Conservation (phyloP, 2,797 vertebrate genomes). For the Halcyon smyrnensis region DNA sequence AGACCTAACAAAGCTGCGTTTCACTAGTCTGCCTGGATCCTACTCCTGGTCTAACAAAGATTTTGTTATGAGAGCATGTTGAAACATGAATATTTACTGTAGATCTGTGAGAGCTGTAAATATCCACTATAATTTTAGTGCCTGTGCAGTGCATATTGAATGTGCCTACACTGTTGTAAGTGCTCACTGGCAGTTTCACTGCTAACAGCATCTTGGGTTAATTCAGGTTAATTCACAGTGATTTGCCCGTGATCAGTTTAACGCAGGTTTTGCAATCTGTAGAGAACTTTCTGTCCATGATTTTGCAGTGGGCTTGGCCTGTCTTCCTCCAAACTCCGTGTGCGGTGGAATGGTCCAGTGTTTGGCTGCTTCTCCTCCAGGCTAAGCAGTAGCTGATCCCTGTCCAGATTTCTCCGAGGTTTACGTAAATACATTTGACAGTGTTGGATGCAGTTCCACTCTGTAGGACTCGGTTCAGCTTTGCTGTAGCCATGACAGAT, state of each 20-base stretch:
- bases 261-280: background rate
- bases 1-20: background rate
- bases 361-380: background rate
- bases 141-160: background rate
- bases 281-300: background rate
- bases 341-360: background rate
- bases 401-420: background rate
- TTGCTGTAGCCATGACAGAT: conserved; percentile 18
- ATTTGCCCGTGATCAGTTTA: background rate
- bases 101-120: background rate
- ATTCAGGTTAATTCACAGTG: background rate
- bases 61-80: background rate
- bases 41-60: background rate
- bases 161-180: background rate
- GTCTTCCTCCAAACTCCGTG: background rate
- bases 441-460: background rate
- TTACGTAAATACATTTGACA: background rate
- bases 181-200: background rate
- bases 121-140: background rate
- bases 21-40: background rate
- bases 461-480: background rate
- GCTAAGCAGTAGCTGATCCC: background rate
- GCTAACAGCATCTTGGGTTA: background rate
- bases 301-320: background rate
- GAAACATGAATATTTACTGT: background rate